Percentiles rank a stretch among this genome's conserved stretches.
These are phyloP conservation scores for Oncopeltus fasciatus DNA, from an alignment of 1,140 invertebrate genomes.

Conservation along the genomic window DNA sequence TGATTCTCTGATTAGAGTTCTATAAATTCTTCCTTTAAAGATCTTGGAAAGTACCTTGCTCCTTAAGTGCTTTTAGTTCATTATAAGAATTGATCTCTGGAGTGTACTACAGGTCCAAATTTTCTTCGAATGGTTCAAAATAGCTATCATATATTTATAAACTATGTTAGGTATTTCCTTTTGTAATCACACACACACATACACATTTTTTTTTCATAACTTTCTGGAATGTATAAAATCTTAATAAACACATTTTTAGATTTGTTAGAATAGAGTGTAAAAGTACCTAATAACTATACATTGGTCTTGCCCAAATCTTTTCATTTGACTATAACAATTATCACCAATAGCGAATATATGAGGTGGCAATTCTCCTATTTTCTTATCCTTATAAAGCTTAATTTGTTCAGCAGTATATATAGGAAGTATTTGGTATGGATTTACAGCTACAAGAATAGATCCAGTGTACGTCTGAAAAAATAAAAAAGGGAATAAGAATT, in stretches of 20 bases:
- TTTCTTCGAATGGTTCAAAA: too few species aligned
- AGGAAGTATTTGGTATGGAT: constrained; percentile 95
- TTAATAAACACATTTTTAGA: not conserved
- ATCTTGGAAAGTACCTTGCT: too few species aligned
- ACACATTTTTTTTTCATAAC: too few species aligned
- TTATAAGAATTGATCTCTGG: too few species aligned
- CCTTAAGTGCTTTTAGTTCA: too few species aligned
- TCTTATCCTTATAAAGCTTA: constrained; percentile 88
- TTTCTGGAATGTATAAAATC: not conserved
- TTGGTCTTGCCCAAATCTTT: constrained; percentile 85
- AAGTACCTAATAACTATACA: constrained; percentile 88
- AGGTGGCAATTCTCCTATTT: constrained; percentile 93
- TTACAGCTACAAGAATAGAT: constrained; percentile 95
- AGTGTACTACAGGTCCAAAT: too few species aligned
- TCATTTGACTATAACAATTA: constrained; percentile 94
- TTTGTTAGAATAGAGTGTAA: not conserved
- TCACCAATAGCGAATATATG: constrained; percentile 99
- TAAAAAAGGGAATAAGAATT: too few species aligned
- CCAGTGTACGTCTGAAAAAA: constrained; percentile 87
- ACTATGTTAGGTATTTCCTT: too few species aligned
- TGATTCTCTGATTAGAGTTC: too few species aligned
- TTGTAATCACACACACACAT: too few species aligned
- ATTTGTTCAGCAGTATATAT: constrained; percentile 98
- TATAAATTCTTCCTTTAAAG: too few species aligned
- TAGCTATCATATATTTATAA: too few species aligned